Evolutionary conservation across 2,113 vertebrate species (phyloP).

Genomic region (Copsychus sechellarum): DNA sequence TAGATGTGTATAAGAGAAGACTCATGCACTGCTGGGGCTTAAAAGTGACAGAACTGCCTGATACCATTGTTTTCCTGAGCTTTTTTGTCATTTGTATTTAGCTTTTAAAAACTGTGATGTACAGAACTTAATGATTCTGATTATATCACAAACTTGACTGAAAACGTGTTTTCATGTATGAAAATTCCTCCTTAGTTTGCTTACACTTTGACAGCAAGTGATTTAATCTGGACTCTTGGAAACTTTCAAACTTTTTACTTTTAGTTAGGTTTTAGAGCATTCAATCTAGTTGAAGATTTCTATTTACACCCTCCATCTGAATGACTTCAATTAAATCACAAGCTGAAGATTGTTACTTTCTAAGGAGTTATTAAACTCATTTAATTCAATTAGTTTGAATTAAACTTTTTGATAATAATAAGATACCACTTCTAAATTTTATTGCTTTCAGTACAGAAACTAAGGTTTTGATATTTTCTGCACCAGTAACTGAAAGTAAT

Average conservation of each 20-base stretch:
- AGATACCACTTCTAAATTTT: not conserved
- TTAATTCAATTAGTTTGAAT: not conserved
- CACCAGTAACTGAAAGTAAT: not conserved
- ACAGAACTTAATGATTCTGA: not conserved
- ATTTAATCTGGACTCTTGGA: not conserved
- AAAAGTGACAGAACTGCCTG: constrained; percentile 14
- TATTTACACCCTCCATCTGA: not conserved
- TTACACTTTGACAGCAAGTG: not conserved
- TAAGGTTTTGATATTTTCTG: not conserved
- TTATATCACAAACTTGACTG: not conserved
- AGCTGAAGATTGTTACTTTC: not conserved
- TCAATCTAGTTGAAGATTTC: not conserved
- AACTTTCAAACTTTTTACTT: not conserved
- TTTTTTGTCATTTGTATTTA: not conserved
- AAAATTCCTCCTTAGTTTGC: not conserved
- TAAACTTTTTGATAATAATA: not conserved
- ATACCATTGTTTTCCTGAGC: constrained; percentile 18
- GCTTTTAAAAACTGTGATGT: not conserved
- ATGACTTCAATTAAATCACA: not conserved
- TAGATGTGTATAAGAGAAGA: not conserved
- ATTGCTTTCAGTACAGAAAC: not conserved
- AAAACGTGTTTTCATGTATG: not conserved
- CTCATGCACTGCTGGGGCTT: not conserved
- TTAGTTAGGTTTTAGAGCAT: not conserved
- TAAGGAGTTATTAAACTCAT: not conserved